Percentiles rank a stretch among this genome's conserved stretches.
Conservation (phyloP, 2,888 invertebrate species). For the Doris montereyensis region DNA sequence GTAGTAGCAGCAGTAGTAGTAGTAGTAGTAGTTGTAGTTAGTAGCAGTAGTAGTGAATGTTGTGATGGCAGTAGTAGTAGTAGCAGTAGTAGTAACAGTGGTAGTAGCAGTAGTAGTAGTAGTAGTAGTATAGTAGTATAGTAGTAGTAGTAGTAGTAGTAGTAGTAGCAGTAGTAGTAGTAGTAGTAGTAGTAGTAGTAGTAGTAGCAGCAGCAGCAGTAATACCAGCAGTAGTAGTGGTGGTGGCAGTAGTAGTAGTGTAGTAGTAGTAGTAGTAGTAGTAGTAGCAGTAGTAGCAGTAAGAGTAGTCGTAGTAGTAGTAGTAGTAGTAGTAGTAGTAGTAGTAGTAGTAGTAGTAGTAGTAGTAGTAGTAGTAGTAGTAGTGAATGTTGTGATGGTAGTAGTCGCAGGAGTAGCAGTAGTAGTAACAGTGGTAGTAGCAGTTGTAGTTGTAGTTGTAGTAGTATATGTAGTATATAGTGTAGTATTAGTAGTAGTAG, state of each 20-base stretch:
- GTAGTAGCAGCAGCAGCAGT: background rate
- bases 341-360: constrained; percentile 17
- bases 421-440: background rate
- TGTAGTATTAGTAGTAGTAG: too few relatives aligned
- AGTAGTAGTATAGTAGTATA: background rate
- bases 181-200: constrained; percentile 1
- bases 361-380: constrained; percentile 17
- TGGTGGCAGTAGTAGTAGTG: constrained; percentile 7
- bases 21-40: background rate
- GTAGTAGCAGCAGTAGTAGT: background rate
- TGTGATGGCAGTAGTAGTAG: background rate
- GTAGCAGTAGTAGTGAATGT: background rate
- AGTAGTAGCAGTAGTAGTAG: constrained; percentile 23
- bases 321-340: background rate
- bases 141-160: background rate
- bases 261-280: constrained; percentile 20
- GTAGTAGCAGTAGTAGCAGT: constrained; percentile 14
- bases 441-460: background rate
- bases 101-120: background rate
- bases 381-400: background rate
- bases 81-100: background rate
- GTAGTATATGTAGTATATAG: too few relatives aligned
- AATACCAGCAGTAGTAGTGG: background rate
- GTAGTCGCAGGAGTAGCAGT: background rate
- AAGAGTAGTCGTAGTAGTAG: background rate